Conservation (phyloP, 2,113 vertebrate species). For the Passer domesticus region DNA sequence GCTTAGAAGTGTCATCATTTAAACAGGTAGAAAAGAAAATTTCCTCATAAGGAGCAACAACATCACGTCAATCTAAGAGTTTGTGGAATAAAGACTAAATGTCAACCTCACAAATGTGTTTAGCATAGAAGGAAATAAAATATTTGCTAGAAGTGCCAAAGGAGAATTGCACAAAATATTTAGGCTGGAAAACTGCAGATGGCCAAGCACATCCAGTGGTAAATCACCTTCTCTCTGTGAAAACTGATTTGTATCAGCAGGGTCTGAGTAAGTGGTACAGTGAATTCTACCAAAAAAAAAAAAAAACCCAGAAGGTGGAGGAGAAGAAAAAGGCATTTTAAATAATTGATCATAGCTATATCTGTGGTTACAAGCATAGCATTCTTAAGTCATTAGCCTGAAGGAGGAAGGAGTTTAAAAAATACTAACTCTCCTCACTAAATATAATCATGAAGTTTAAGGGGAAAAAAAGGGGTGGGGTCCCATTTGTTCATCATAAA, state of each 20-base stretch:
- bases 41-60: neutral
- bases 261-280: neutral
- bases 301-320: neutral
- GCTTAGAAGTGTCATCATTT: neutral
- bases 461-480: fast-evolving
- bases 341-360: conserved; percentile 41
- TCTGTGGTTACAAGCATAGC: conserved; percentile 15
- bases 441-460: neutral
- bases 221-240: conserved; percentile 39
- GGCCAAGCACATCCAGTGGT: conserved; percentile 1
- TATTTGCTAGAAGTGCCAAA: conserved; percentile 31
- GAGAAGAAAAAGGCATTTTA: neutral
- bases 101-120: neutral
- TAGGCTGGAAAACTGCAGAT: conserved; percentile 48
- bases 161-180: conserved; percentile 7
- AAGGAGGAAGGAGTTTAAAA: conserved; percentile 33
- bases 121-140: conserved; percentile 35
- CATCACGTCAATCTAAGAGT: neutral
- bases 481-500: neutral
- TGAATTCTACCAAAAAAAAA: conserved; percentile 7
- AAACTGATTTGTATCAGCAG: conserved; percentile 63
- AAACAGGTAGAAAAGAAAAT: neutral
- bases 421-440: neutral
- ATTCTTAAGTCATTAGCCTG: conserved; percentile 46
- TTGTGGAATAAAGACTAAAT: neutral